phyloP scores from a whole-genome alignment of 2,113 vertebrate species.

The Pollimyrus isidori region DNA sequence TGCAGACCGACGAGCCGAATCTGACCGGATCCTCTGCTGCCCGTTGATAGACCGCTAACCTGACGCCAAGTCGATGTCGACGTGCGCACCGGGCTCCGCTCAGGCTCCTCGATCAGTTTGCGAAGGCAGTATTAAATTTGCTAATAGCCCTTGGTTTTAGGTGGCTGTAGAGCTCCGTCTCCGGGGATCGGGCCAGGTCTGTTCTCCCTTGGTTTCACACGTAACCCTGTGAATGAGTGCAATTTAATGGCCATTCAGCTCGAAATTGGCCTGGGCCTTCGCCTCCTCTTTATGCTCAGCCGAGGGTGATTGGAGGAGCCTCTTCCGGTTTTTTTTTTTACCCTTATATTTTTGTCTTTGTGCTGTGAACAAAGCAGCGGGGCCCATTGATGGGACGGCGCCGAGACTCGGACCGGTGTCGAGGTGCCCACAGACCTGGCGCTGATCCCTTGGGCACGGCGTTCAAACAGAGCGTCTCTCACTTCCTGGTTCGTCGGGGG shows the following conservation, averaged over 20 bases:
- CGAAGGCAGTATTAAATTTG: background rate
- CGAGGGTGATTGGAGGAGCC: background rate
- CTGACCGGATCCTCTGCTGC: background rate
- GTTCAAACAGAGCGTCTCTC: background rate
- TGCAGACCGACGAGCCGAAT: background rate
- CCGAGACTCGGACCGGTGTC: too few relatives aligned
- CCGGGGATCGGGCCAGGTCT: background rate
- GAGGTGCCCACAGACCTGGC: too few relatives aligned
- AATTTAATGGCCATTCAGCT: background rate
- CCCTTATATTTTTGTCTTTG: conserved; percentile 42
- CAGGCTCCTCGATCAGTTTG: background rate
- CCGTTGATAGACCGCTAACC: too few relatives aligned
- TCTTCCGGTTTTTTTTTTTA: background rate
- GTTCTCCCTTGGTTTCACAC: background rate
- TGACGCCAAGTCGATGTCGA: background rate
- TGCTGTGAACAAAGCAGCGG: conserved; percentile 42
- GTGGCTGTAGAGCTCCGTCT: background rate
- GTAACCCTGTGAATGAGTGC: background rate
- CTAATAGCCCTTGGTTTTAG: background rate
- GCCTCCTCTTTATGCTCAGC: background rate
- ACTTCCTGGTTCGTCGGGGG: background rate
- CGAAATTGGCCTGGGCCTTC: background rate
- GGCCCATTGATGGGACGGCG: conserved; percentile 39
- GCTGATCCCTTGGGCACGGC: background rate
- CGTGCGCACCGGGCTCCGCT: background rate